A percentile compares a stretch with the other conserved stretches of the same genome.
These are phyloP conservation scores for Melipona bicolor DNA, from an alignment of 2,888 invertebrate species.

Conservation along the genomic window DNA sequence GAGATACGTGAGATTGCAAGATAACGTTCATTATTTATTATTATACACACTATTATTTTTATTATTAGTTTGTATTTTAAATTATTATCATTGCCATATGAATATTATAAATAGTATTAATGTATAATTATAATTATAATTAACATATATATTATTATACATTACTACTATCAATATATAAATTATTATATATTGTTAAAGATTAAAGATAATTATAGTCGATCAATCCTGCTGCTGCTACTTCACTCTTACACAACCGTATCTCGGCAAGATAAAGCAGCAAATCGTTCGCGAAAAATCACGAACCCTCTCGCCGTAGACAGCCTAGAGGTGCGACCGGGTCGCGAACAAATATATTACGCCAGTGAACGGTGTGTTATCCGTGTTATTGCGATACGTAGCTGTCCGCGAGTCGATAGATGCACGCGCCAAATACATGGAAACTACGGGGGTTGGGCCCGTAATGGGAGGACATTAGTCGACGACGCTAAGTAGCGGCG, in stretches of 20 bases:
- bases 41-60: no score
- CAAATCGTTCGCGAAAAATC: slow-evolving; percentile 20
- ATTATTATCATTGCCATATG: no score
- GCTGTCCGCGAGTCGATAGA: slow-evolving; percentile 8
- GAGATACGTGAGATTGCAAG: no score
- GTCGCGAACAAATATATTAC: slow-evolving; percentile 57
- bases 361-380: slow-evolving; percentile 35
- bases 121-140: no score
- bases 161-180: no score
- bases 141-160: no score
- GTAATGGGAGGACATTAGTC: slow-evolving; percentile 50
- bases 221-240: no score
- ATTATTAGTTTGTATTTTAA: no score
- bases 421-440: slow-evolving; percentile 10
- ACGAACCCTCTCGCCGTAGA: slow-evolving; percentile 32
- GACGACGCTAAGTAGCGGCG: slow-evolving; percentile 36
- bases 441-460: slow-evolving; percentile 11
- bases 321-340: slow-evolving; percentile 16
- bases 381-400: background rate
- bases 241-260: background rate
- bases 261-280: slow-evolving; percentile 19
- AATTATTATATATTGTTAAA: no score
- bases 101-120: no score
- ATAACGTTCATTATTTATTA: no score
- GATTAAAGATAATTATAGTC: no score